Evolutionary conservation across 2,888 invertebrate species (phyloP).

Genomic region (Drosophila mimetica): DNA sequence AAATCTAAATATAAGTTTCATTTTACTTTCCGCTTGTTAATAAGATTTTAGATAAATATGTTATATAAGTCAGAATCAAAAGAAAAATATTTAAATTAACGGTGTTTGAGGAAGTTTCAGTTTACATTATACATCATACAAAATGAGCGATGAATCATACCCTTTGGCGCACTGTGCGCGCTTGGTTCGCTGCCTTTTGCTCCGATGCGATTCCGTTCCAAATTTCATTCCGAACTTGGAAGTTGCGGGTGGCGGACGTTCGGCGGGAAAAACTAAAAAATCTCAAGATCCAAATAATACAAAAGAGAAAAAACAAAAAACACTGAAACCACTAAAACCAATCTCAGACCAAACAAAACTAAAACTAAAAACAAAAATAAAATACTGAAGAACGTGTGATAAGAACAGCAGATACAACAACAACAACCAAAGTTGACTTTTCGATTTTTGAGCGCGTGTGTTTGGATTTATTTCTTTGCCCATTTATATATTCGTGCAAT

Average conservation of each 20-base stretch:
- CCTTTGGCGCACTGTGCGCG: background rate
- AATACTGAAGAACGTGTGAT: constrained; percentile 62
- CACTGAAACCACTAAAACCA: constrained; percentile 6
- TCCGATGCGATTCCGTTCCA: constrained; percentile 15
- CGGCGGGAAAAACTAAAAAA: constrained; percentile 24
- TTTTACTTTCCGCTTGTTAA: no score
- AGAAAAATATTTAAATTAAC: no score
- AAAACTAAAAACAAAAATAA: background rate
- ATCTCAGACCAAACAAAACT: constrained; percentile 7
- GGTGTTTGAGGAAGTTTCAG: no score
- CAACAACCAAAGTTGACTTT: constrained; percentile 34
- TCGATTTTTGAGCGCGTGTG: constrained; percentile 36
- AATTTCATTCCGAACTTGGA: constrained; percentile 3
- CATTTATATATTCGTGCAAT: constrained; percentile 16
- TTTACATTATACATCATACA: no score
- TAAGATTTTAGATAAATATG: no score
- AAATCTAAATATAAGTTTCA: no score
- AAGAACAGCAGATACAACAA: constrained; percentile 45
- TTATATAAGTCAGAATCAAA: no score
- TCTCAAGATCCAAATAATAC: background rate
- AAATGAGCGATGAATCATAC: no score
- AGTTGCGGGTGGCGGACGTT: constrained; percentile 27
- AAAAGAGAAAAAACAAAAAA: constrained; percentile 3
- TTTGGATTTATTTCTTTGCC: constrained; percentile 16
- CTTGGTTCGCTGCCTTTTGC: constrained; percentile 12